A percentile compares a stretch with the other conserved stretches of the same genome.
Evolutionary conservation across 2,888 invertebrate genomes (phyloP).

Genomic region (Amiota minor): DNA sequence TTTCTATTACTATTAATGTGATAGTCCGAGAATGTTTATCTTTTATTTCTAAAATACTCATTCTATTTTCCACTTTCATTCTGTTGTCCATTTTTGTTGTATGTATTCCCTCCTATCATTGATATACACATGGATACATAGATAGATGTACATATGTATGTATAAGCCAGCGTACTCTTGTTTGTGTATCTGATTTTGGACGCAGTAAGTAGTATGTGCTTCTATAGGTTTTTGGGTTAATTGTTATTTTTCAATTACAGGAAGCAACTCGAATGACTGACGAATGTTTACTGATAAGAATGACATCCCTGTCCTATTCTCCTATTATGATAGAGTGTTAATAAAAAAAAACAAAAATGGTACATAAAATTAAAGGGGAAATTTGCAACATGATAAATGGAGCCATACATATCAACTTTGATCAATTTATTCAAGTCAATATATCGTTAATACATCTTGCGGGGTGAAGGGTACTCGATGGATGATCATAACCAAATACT

Average conservation of each 20-base stretch:
- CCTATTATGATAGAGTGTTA: too few species aligned
- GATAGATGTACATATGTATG: not conserved
- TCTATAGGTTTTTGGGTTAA: constrained; percentile 24
- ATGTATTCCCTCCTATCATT: not conserved
- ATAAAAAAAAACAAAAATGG: too few species aligned
- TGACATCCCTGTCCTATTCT: too few species aligned
- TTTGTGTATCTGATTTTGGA: not conserved
- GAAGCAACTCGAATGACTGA: not conserved
- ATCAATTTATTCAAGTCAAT: too few species aligned
- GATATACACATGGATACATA: not conserved
- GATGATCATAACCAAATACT: not conserved
- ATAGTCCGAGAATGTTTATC: constrained; percentile 10
- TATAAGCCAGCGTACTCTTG: not conserved
- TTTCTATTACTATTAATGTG: constrained; percentile 55
- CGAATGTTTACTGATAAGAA: not conserved
- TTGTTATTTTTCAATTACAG: constrained; percentile 29
- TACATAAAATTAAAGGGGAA: too few species aligned
- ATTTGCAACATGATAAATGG: too few species aligned
- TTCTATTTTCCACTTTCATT: constrained; percentile 1
- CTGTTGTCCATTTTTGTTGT: not conserved
- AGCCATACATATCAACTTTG: too few species aligned
- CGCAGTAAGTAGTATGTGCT: not conserved
- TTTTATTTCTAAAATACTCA: too few species aligned
- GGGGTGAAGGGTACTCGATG: not conserved
- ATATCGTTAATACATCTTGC: too few species aligned